Conservation (phyloP, 2,797 vertebrate genomes). For the Poeciliopsis gracilis region DNA sequence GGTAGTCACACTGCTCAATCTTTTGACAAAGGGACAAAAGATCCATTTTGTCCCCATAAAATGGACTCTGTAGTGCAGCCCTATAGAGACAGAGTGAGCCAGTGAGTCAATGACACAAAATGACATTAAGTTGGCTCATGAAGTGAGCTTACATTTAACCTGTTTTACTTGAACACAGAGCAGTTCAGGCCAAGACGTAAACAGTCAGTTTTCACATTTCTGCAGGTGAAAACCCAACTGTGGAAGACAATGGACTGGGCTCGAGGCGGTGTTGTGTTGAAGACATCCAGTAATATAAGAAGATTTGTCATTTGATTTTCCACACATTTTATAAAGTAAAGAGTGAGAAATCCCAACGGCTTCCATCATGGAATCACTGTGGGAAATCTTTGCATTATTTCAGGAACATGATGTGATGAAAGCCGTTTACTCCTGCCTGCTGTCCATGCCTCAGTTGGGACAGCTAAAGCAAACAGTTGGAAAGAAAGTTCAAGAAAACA, state of each 20-base stretch:
- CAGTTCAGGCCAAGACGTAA: background rate
- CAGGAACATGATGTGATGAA: no score
- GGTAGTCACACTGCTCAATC: constrained; percentile 97
- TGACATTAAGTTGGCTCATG: background rate
- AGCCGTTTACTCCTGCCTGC: no score
- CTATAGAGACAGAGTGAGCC: constrained; percentile 79
- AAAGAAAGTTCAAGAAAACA: no score
- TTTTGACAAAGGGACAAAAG: constrained; percentile 95
- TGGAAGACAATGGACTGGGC: background rate
- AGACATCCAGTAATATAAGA: background rate
- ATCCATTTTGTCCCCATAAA: constrained; percentile 98
- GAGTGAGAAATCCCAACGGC: background rate
- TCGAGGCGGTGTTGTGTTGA: background rate
- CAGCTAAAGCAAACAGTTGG: no score
- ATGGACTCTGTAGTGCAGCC: constrained; percentile 96
- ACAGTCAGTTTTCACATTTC: background rate
- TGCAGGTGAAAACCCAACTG: background rate
- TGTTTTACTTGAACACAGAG: background rate
- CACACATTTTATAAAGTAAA: background rate
- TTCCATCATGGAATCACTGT: background rate
- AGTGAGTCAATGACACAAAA: background rate
- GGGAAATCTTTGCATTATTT: background rate
- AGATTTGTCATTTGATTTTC: background rate
- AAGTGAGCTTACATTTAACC: background rate
- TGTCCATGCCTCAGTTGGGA: no score